Evolutionary conservation across 2,888 invertebrate genomes (phyloP), one percentile per base, ranked within the genome.

Genomic region (Tolmerus cingulatus): DNA sequence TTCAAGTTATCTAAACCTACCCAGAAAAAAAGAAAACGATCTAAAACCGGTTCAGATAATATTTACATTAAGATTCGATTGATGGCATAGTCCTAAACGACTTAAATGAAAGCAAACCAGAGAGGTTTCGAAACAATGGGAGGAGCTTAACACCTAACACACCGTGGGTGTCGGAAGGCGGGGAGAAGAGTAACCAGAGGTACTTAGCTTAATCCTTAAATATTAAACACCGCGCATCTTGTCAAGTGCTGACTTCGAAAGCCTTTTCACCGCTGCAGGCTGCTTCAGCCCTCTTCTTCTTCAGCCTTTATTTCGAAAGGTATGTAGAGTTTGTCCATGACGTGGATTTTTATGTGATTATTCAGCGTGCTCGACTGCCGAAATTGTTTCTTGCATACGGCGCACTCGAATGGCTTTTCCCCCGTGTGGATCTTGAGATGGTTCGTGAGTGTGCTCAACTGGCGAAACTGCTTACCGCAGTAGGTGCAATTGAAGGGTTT

Each of bases 281-380:
- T 37, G 46, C 14, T 23, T 87, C 87, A 87, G 74, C 87, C 92
- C 89, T 92, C 92, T 87, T 92, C 92, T 89, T 92, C 92, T 87
- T 82, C 82, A 30, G 92, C 91, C 90, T 92, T 92, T 89, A 92
- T 92, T 90, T 92, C 92, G 40, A 92, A 91, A 90, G 92, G 92
- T 89, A 92, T 91, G 89, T 92, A 93, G 51, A 92, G 91, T 90
- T 92, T 93, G 90, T 93, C 93, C 91, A 92, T 92, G 84, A 93
- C 92, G 87, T 93, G 93, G 87, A 93, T 92, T 90, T 93, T 93
- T 91, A 93, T 93, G 90, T 93, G 93, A 90, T 93, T 93, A 90
- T 93, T 93, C 88, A 93, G 91, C 88, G 93, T 93, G 89, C 92
- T 92, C 87, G 92, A 92, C 90, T 93, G 93, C 89, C 93, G 92